Conservation (phyloP, 2,888 invertebrate species). For the Aspidiotus rigidus region DNA sequence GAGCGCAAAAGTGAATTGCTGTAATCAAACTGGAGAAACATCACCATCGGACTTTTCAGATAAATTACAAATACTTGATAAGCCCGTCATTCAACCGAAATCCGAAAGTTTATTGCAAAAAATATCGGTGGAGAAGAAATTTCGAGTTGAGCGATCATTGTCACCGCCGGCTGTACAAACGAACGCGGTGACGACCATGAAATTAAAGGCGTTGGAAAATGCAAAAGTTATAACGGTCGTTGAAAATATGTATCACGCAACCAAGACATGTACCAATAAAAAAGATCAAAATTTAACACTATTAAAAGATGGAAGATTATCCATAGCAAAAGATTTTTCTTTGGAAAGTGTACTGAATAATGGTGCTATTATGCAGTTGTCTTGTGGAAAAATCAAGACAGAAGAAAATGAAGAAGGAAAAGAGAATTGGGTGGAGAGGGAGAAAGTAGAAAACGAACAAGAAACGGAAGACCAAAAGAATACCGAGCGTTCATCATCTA, state of each 20-base stretch:
- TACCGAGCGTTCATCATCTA: background rate
- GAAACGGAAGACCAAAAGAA: background rate
- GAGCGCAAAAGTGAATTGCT: background rate
- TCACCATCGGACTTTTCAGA: background rate
- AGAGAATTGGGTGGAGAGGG: background rate
- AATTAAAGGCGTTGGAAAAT: background rate
- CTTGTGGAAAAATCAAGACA: background rate
- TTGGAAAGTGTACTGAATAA: slow-evolving; percentile 33
- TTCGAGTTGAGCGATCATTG: background rate
- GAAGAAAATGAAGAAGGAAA: too few relatives aligned
- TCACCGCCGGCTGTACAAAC: background rate
- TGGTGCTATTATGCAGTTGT: background rate
- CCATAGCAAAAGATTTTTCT: slow-evolving; percentile 31
- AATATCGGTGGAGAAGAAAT: background rate
- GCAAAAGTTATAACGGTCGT: background rate
- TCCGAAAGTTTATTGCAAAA: background rate
- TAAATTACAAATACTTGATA: background rate
- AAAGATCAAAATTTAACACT: background rate
- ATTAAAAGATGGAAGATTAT: slow-evolving; percentile 28
- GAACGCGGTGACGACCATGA: background rate
- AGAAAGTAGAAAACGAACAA: background rate
- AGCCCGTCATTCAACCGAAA: background rate
- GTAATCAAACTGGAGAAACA: background rate
- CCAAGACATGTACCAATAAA: background rate
- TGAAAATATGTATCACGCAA: background rate